Conservation (phyloP, 2,113 vertebrate genomes). For the Pica pica region DNA sequence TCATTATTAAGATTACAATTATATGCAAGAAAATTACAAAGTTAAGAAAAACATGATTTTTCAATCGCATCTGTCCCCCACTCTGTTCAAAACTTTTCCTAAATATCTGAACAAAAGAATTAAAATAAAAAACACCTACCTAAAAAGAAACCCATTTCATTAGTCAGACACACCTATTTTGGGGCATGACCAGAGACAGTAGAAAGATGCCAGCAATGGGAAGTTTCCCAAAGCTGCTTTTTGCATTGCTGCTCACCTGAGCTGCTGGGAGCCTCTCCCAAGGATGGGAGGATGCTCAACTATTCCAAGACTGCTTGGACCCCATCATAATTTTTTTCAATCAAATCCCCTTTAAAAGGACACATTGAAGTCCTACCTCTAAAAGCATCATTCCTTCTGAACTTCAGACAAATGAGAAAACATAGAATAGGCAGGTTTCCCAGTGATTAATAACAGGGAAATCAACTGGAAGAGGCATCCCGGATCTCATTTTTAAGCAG, state of each 20-base stretch:
- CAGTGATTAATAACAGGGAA: background rate
- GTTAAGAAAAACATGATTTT: background rate
- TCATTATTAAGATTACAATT: slow-evolving; percentile 32
- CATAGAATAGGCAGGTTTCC: background rate
- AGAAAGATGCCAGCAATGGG: background rate
- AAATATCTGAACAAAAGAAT: background rate
- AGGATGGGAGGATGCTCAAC: background rate
- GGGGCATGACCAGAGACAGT: background rate
- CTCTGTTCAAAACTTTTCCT: background rate
- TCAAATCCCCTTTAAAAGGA: background rate
- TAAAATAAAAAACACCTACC: too few species aligned
- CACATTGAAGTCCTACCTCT: background rate
- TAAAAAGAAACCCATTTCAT: background rate
- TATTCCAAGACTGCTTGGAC: background rate
- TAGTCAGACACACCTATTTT: background rate
- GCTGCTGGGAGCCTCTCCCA: background rate
- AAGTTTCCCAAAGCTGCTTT: background rate
- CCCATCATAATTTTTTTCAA: background rate
- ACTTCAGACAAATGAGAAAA: background rate
- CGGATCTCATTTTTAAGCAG: background rate
- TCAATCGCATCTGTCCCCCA: background rate
- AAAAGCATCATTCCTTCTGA: background rate
- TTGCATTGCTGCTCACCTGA: background rate
- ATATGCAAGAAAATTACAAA: background rate
- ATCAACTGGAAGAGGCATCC: background rate